Base-by-base conservation (phyloP, 1,140 invertebrate genomes). In the Papilio polytes region DNA sequence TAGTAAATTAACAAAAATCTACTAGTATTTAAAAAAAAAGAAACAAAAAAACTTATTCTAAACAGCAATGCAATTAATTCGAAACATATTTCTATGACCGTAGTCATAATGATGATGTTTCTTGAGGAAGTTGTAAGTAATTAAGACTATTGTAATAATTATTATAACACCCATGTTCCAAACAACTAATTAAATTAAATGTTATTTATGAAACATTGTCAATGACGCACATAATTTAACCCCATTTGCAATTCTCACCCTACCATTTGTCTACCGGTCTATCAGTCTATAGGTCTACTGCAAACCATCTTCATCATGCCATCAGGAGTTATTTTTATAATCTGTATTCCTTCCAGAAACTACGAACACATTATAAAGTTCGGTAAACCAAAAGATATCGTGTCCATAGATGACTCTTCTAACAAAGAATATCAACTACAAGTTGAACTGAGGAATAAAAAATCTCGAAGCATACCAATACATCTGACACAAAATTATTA, bases 261-360 rank as follows among this genome's bases (percentile, higher is more conserved):
- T n/a, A 56, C 13, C 8, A 20, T 12, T 7, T 10, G 22, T 12
- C 18, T 53, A 63, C 22, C 3, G 13, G 36, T 56, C 3, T 15
- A 7, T 3, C 7, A 10, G 22, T 12, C 12, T 66, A 63, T 51
- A 10, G 10, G 36, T 6, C 10, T 72, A 51, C 15, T 12, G 1
- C 26, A 18, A 41, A 8, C 36, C 18, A 41, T 20, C 9, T n/a
- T 3, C 12, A 44, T 18, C 20, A 87, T 92, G 90, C 89, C 90
- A 72, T 87, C 91, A 8, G 91, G 92, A 26, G 93, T 94, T 0
- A 86, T 94, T 66, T 94, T 94, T 74, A 72, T 94, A 7, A 83
- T 94, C 31, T 92, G 87, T 59, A 94, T 94, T 46, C 93, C 93
- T 1, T 88, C 90, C 31, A 93, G 91, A 70, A 92, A 89, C 80